Conservation (phyloP, 2,113 vertebrate genomes). For the Thamnophis sirtalis region DNA sequence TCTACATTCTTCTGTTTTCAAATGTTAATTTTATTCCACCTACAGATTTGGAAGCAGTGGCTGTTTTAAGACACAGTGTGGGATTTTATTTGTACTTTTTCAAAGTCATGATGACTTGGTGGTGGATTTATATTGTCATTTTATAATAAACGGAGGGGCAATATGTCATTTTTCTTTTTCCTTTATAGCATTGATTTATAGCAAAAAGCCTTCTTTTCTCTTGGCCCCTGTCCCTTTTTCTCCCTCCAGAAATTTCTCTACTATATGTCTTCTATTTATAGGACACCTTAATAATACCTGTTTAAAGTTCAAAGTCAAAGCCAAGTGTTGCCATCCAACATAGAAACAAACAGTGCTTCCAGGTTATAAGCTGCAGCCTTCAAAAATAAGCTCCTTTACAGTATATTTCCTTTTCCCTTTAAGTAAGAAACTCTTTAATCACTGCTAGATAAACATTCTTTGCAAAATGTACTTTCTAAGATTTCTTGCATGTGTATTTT, state of each 20-base stretch:
- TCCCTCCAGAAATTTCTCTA: not conserved
- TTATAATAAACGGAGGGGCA: not conserved
- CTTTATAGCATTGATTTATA: not conserved
- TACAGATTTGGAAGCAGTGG: slow-evolving; percentile 25
- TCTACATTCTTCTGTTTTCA: slow-evolving; percentile 17
- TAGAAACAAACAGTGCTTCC: slow-evolving; percentile 8
- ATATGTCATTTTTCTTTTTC: not conserved
- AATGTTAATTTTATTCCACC: slow-evolving; percentile 25
- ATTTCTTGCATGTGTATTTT: not conserved
- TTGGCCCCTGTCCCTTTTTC: slow-evolving; percentile 12
- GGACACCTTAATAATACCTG: slow-evolving; percentile 31
- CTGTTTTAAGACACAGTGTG: slow-evolving; percentile 4
- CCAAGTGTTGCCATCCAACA: slow-evolving; percentile 10
- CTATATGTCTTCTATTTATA: slow-evolving; percentile 38
- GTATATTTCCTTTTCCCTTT: not conserved
- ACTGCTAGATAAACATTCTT: not conserved
- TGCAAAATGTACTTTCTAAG: not conserved
- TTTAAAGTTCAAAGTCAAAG: slow-evolving; percentile 24
- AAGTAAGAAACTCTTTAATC: not conserved
- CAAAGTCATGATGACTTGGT: not conserved
- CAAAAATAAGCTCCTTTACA: not conserved
- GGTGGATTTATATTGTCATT: not conserved
- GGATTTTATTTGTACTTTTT: slow-evolving; percentile 15
- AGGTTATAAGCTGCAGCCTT: not conserved
- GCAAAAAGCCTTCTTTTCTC: not conserved